Base-by-base conservation (phyloP, 2,888 invertebrate genomes). In the Anticlea derivata region DNA sequence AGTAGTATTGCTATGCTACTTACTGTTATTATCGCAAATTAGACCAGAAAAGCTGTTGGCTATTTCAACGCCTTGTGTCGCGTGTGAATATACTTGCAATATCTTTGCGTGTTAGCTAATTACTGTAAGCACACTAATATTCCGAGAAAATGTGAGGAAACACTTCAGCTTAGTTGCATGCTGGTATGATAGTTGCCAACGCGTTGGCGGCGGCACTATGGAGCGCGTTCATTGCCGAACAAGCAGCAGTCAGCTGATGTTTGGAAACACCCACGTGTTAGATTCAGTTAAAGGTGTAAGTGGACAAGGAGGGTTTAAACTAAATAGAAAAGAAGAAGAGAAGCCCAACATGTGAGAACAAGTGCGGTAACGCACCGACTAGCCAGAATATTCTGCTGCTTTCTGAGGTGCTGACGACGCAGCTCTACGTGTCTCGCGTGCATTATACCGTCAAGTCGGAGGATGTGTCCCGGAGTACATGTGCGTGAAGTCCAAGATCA, bases 1-100 rank as follows among this genome's bases (percentile, higher is more conserved):
- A 66, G 65, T n/a, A 61, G 61, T 65, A 65, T 61, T 61, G 63
- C 66, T 68, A 65, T 55, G 65, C 58, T 64, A 62, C 60, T 52
- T 54, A 64, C 55, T 50, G 51, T 58, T 65, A 76, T 80, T 77
- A 73, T 66, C 43, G 70, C 73, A 70, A 77, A 75, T 78, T 77
- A 73, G 71, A 70, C 45, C 77, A 73, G 66, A 73, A 66, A 68
- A 76, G 44, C 73, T 71, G 71, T 68, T 73, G 60, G 63, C 61
- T 74, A 68, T 70, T 69, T 67, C 65, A 55, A 52, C 52, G 58
- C 57, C 41, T 55, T 48, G 59, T 62, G 58, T 60, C 53, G 60
- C 55, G 50, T 73, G 63, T 63, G 60, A 58, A 62, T 65, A 65
- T 41, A 50, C 53, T 57, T 62, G 63, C 64, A 57, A 61, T 50